Evolutionary conservation across 2,797 vertebrate genomes (phyloP), one percentile per base, ranked within the genome.

Genomic region (Syngnathus rostellatus): DNA sequence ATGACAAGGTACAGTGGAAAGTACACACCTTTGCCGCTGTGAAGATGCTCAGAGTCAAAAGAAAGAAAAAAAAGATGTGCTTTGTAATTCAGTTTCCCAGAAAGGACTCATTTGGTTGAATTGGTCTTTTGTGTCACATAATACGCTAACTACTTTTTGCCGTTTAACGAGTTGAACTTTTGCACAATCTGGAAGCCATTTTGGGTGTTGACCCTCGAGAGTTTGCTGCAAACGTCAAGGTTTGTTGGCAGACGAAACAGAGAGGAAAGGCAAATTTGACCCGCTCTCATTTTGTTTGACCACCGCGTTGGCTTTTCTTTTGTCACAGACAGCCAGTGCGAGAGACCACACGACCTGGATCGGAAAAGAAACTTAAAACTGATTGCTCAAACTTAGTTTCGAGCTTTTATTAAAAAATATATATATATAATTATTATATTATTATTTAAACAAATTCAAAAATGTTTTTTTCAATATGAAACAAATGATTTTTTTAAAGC

Each of bases 1-100:
- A 89, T 86, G 80, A 86, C 82, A 88, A 83, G 85, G 81, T 61
- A 41, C 38, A 41, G 19, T 57, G 59, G 12, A 8, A 45, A 62
- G 21, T 17, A 50, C 53, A 75, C 75, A 77, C 77, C 77, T 77
- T 73, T 69, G 61, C 74, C 69, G 65, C 38, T 25, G 21, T 14
- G 4, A 65, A 72, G 68, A 50, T 63, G 73, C 68, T 72, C 45
- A 31, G 14, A 63, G 21, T 14, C 9, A 10, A 10, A 8, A 17
- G 43, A 25, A 25, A 23, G 12, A 14, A n/a, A 5, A 4, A 19
- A 14, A 16, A 2, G n/a, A 40, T 7, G 61, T 8, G 40, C 19
- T 45, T 45, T 62, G 19, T 23, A 46, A 19, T 63, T 48, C 25
- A 11, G 23, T 50, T 63, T 50, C 25, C 31, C 4, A 39, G 59